phyloP scores from a whole-genome alignment of 2,113 vertebrate species.

The Gallinago media region DNA sequence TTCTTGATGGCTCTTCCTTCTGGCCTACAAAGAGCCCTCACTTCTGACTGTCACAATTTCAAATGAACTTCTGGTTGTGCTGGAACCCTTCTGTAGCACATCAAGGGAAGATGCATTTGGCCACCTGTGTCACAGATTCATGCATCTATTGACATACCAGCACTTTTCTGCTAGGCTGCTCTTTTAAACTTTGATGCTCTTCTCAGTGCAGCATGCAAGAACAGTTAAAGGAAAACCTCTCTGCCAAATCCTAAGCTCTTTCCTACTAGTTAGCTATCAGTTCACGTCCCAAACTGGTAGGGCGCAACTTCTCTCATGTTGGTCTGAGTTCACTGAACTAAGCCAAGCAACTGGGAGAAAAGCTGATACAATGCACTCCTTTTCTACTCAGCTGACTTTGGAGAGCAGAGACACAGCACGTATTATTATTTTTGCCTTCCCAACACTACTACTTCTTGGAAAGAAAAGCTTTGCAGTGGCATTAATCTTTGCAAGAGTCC shows the following conservation, averaged over 20 bases:
- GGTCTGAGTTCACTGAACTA: neutral
- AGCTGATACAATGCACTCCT: neutral
- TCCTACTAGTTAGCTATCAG: neutral
- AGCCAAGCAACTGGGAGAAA: neutral
- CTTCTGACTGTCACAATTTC: neutral
- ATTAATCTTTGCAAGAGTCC: neutral
- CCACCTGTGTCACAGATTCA: neutral
- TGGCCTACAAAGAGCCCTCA: neutral
- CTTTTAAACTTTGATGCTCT: neutral
- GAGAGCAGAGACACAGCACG: neutral
- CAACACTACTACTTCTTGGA: neutral
- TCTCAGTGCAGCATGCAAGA: neutral
- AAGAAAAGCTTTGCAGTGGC: neutral
- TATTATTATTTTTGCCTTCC: neutral
- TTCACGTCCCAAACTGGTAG: neutral
- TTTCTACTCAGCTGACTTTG: neutral
- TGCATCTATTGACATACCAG: neutral
- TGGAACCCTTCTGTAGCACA: neutral
- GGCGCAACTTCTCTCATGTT: neutral
- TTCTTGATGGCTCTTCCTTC: neutral
- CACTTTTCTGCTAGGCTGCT: neutral
- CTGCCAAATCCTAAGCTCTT: neutral
- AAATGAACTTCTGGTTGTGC: neutral
- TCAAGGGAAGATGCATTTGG: neutral
- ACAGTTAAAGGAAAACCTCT: slow-evolving; percentile 1